Percentiles rank a stretch among this genome's conserved stretches.
phyloP scores from a whole-genome alignment of 2,797 vertebrate species.

The Tadarida brasiliensis region DNA sequence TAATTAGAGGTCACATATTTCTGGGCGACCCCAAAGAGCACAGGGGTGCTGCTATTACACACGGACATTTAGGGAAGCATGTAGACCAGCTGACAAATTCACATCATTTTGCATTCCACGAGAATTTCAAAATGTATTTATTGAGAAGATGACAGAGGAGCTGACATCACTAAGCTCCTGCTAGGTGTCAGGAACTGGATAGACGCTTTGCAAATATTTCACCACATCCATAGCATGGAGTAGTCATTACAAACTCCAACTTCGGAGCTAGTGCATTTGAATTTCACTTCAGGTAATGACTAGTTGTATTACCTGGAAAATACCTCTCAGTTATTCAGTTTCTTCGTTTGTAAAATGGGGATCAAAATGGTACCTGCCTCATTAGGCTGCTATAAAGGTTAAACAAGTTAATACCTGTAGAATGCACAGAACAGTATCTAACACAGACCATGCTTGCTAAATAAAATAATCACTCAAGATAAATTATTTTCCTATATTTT shows the following conservation, averaged over 20 bases:
- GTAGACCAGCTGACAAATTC: not conserved
- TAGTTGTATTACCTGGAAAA: not conserved
- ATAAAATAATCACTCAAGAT: not conserved
- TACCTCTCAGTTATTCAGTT: not conserved
- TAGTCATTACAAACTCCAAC: not conserved
- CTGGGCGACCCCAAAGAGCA: not conserved
- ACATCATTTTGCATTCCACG: not conserved
- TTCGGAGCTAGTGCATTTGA: not conserved
- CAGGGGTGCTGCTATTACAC: not conserved
- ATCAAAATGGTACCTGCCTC: not conserved
- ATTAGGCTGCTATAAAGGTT: not conserved
- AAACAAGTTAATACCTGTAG: not conserved
- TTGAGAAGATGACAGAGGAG: not conserved
- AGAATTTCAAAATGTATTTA: not conserved
- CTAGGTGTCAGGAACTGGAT: not conserved
- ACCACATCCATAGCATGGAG: not conserved
- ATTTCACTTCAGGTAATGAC: not conserved
- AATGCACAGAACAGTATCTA: not conserved
- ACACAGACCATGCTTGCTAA: not conserved
- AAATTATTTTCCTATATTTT: constrained; percentile 22
- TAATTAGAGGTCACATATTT: constrained; percentile 5
- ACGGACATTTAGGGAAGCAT: not conserved
- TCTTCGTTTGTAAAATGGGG: not conserved
- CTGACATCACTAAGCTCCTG: not conserved
- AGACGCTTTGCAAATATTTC: not conserved